A percentile compares a stretch with the other conserved stretches of the same genome.
phyloP scores from a whole-genome alignment of 2,888 invertebrate genomes.

The Epinotia ramella region DNA sequence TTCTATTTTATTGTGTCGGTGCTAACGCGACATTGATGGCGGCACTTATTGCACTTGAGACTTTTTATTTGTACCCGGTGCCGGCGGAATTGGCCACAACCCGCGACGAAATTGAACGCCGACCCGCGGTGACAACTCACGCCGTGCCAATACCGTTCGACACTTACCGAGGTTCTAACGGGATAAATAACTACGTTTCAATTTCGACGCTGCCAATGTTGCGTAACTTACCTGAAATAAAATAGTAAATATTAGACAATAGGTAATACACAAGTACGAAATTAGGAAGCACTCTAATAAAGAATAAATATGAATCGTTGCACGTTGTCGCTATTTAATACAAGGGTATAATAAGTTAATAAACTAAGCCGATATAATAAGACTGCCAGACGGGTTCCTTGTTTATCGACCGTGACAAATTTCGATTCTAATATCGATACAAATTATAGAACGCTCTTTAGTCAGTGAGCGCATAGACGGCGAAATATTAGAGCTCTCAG shows the following conservation, averaged over 20 bases:
- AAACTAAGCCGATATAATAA: neutral
- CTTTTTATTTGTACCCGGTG: slow-evolving; percentile 68
- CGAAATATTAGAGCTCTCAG: slow-evolving; percentile 37
- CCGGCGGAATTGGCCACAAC: slow-evolving; percentile 64
- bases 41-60: slow-evolving; percentile 79
- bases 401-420: slow-evolving; percentile 23
- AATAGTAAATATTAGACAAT: slow-evolving; percentile 46
- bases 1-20: slow-evolving; percentile 82
- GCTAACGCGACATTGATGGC: slow-evolving; percentile 81
- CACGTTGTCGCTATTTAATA: neutral
- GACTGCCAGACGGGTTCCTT: neutral
- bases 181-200: slow-evolving; percentile 25
- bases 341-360: neutral
- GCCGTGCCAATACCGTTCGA: slow-evolving; percentile 49
- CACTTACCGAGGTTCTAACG: slow-evolving; percentile 21
- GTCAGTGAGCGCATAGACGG: slow-evolving; percentile 13
- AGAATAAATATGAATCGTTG: no score
- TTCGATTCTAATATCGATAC: slow-evolving; percentile 15
- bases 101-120: slow-evolving; percentile 66
- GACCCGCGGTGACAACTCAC: slow-evolving; percentile 55
- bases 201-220: slow-evolving; percentile 33
- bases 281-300: neutral
- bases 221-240: slow-evolving; percentile 68
- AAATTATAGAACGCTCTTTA: slow-evolving; percentile 12
- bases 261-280: neutral